Percentiles rank a stretch among this genome's conserved stretches.
Evolutionary conservation across 2,797 vertebrate species (phyloP).

Genomic region (Acrocephalus scirpaceus): DNA sequence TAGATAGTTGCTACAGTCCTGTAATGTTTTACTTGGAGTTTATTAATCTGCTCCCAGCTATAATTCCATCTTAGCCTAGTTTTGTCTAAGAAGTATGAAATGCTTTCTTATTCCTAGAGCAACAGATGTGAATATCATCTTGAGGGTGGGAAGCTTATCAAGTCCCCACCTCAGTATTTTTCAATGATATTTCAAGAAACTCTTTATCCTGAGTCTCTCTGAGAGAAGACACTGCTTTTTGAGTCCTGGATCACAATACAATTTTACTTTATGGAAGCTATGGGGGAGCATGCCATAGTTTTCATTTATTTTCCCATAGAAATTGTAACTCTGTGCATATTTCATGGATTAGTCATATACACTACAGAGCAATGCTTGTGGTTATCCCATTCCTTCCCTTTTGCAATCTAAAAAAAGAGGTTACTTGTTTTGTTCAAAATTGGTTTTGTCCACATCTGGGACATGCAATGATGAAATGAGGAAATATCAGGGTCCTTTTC

Average conservation of each 20-base stretch:
- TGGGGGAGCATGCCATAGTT: neutral
- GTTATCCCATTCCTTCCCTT: neutral
- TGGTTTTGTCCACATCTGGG: neutral
- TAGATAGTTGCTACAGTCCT: neutral
- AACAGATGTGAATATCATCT: neutral
- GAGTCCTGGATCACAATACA: neutral
- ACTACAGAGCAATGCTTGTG: neutral
- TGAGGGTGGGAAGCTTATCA: neutral
- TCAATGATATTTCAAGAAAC: neutral
- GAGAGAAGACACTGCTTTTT: neutral
- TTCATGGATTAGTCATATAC: neutral
- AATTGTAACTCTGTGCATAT: neutral
- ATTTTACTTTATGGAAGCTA: neutral
- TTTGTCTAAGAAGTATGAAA: conserved; percentile 18
- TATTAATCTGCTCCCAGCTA: conserved; percentile 1
- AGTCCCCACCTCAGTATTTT: neutral
- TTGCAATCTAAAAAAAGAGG: neutral
- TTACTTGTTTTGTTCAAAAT: neutral
- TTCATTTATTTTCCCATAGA: neutral
- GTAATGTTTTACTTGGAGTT: neutral
- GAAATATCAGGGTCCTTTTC: neutral
- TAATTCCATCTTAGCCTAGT: conserved; percentile 50
- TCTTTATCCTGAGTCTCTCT: neutral
- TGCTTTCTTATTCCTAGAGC: neutral
- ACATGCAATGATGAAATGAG: neutral